Conservation (phyloP, 1,140 invertebrate genomes). For the Drosophila nigrodunni region DNA sequence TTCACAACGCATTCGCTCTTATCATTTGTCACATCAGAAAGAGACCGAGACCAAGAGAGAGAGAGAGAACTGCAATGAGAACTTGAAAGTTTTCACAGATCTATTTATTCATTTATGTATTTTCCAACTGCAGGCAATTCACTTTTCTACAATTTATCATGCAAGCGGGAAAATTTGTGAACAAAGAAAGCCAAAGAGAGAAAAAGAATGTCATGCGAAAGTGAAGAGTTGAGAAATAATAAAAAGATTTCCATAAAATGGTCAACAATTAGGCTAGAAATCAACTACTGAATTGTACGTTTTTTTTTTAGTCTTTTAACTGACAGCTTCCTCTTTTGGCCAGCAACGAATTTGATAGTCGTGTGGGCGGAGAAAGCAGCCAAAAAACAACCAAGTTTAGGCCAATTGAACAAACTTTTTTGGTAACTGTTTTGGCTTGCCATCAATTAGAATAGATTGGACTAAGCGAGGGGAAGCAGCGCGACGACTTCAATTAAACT, state of each 20-base stretch:
- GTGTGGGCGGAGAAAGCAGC: constrained; percentile 66
- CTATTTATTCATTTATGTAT: constrained; percentile 37
- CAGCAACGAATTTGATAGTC: constrained; percentile 10
- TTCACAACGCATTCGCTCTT: constrained; percentile 55
- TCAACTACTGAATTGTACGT: constrained; percentile 45
- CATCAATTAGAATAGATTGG: constrained; percentile 66
- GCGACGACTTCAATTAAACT: constrained; percentile 70
- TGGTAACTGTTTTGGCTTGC: constrained; percentile 40
- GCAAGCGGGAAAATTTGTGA: constrained; percentile 59
- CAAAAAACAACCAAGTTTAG: constrained; percentile 49
- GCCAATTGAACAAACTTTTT: constrained; percentile 9
- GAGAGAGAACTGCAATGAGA: background rate
- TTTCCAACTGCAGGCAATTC: constrained; percentile 58
- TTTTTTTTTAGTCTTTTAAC: too few relatives aligned
- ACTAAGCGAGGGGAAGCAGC: background rate
- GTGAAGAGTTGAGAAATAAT: constrained; percentile 3
- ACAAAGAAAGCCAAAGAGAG: constrained; percentile 53
- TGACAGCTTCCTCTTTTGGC: constrained; percentile 31
- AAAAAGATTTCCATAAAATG: constrained; percentile 39
- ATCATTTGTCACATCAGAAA: constrained; percentile 65
- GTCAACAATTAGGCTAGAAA: constrained; percentile 39
- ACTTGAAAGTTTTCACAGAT: constrained; percentile 33
- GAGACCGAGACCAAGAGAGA: background rate
- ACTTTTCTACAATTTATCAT: constrained; percentile 69
- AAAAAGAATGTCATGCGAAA: constrained; percentile 40